Evolutionary conservation across 2,113 vertebrate species (phyloP).

Genomic region (Reinhardtius hippoglossoides): DNA sequence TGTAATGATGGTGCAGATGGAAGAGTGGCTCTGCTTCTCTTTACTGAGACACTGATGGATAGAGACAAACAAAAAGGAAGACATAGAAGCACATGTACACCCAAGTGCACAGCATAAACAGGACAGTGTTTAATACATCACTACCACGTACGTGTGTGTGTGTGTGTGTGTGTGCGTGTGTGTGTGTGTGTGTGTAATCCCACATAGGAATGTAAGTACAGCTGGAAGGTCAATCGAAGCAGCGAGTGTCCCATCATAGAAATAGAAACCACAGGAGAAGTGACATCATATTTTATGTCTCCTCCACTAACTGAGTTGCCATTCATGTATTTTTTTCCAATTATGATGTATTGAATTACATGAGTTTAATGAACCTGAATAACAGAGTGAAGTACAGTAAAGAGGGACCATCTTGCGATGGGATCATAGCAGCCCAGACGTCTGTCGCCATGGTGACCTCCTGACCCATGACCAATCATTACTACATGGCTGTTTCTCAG

Average conservation of each 20-base stretch:
- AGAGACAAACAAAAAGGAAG: constrained; percentile 13
- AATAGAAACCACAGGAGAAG: constrained; percentile 40
- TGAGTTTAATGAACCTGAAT: neutral
- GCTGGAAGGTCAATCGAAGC: constrained; percentile 22
- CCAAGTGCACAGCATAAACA: neutral
- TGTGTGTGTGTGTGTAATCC: constrained; percentile 16
- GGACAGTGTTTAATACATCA: constrained; percentile 19
- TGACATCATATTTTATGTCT: constrained; percentile 60
- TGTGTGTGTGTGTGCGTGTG: neutral
- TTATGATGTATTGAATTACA: constrained; percentile 15
- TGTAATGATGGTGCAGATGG: constrained; percentile 30
- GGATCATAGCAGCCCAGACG: neutral
- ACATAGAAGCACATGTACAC: neutral
- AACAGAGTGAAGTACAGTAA: neutral
- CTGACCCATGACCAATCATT: neutral
- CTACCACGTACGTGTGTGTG: neutral
- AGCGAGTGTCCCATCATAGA: constrained; percentile 10
- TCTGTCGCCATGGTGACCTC: neutral
- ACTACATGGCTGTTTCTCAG: neutral
- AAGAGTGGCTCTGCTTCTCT: constrained; percentile 8
- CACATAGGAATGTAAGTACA: constrained; percentile 19
- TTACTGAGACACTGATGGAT: neutral
- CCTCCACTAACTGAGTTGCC: constrained; percentile 28
- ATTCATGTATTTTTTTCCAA: constrained; percentile 14
- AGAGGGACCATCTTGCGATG: neutral